A percentile compares a stretch with the other conserved stretches of the same genome.
phyloP scores from a whole-genome alignment of 2,888 invertebrate genomes.

The Trachelus iudaicus region DNA sequence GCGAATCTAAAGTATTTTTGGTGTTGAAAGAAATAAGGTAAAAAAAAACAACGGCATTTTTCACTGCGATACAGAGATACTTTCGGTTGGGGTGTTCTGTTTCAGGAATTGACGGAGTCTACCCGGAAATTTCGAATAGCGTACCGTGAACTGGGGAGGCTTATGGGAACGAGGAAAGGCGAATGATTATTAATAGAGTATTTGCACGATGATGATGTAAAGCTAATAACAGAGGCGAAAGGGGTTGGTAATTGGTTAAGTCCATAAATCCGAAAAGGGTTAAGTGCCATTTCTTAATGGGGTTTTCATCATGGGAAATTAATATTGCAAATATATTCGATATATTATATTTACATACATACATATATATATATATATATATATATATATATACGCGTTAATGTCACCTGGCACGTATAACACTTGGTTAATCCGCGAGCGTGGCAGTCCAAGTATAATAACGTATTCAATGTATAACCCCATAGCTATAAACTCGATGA shows the following conservation, averaged over 20 bases:
- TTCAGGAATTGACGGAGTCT: neutral
- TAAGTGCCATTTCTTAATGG: neutral
- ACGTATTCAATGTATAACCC: constrained; percentile 20
- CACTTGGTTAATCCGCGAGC: constrained; percentile 6
- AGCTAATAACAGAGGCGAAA: no score
- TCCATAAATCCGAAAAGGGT: neutral
- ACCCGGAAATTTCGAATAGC: neutral
- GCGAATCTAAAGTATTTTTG: neutral
- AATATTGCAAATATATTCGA: neutral
- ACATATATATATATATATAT: neutral
- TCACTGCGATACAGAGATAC: neutral
- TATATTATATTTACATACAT: neutral
- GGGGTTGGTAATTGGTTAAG: neutral
- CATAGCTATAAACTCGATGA: constrained; percentile 14
- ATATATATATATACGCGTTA: neutral
- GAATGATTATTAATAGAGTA: neutral
- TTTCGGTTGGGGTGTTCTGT: neutral
- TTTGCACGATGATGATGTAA: no score
- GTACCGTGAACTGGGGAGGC: neutral
- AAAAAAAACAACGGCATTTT: neutral
- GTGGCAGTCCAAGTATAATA: constrained; percentile 15
- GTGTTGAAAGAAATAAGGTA: neutral
- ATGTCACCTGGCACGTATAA: neutral
- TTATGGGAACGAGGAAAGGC: neutral
- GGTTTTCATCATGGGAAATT: neutral